phyloP scores from a whole-genome alignment of 92 coral and sea anemone genomes.

The Diadumene lineata region DNA sequence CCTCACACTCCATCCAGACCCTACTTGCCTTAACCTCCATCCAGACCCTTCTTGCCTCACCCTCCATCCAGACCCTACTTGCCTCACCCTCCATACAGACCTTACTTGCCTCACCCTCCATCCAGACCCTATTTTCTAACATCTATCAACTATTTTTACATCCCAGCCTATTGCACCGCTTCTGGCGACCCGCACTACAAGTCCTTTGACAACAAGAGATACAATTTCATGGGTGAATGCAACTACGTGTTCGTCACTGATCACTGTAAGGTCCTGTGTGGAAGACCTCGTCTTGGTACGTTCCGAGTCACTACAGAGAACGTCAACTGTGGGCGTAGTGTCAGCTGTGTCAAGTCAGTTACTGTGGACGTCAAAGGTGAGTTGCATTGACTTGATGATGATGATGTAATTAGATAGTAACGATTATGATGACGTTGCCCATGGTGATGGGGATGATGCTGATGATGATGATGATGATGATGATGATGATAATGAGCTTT shows the following conservation, averaged over 20 bases:
- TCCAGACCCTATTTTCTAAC: background rate
- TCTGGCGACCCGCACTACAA: constrained; percentile 45
- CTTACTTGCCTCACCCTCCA: no score
- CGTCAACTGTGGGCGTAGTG: background rate
- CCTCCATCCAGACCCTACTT: no score
- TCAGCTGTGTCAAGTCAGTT: background rate
- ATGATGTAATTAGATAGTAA: no score
- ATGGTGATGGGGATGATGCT: no score
- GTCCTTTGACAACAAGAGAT: constrained; percentile 38
- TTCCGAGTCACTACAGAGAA: constrained; percentile 34
- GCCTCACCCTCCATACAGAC: no score
- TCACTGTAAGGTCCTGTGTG: constrained; percentile 8
- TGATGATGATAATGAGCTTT: no score
- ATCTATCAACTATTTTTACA: background rate
- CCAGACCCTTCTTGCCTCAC: no score
- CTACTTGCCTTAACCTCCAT: no score
- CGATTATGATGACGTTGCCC: no score
- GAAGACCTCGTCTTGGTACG: background rate
- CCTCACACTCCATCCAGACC: no score
- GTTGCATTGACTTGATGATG: background rate
- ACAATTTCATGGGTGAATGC: constrained; percentile 40
- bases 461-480: no score
- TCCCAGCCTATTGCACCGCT: constrained; percentile 17
- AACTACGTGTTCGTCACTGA: constrained; percentile 27
- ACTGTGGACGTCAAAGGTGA: constrained; percentile 20